These are phyloP conservation scores for Stenotaenia linearis DNA, from an alignment of 2,888 invertebrate species.

Conservation along the genomic window DNA sequence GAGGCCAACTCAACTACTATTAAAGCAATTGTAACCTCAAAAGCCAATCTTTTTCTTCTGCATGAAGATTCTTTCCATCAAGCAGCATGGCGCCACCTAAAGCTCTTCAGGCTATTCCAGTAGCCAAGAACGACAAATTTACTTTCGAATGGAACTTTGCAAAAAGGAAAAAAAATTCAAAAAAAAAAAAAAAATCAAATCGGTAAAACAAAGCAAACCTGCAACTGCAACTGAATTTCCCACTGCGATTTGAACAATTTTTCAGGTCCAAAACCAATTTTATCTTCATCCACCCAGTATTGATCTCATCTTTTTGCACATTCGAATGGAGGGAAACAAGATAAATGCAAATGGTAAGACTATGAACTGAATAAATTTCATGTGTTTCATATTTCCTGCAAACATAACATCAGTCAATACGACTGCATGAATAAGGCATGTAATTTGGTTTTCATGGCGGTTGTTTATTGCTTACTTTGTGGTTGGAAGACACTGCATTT, in stretches of 20 bases:
- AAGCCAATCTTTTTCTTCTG: conserved; percentile 14
- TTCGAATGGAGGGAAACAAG: too few species aligned
- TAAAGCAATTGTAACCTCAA: conserved; percentile 23
- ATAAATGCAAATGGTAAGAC: too few species aligned
- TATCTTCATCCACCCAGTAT: too few species aligned
- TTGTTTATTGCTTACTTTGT: background rate
- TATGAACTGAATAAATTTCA: background rate
- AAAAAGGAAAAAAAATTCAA: background rate
- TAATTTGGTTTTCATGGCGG: background rate
- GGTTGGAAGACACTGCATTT: background rate
- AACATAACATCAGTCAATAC: background rate
- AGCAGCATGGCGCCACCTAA: conserved; percentile 6
- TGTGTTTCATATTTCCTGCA: background rate
- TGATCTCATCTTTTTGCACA: background rate
- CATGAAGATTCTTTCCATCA: conserved; percentile 24
- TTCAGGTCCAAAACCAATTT: too few species aligned
- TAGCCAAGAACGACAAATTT: background rate
- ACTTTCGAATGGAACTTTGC: background rate
- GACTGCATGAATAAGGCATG: conserved; percentile 3
- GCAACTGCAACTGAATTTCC: background rate
- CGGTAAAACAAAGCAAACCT: background rate
- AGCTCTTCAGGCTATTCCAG: conserved; percentile 16
- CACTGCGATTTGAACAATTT: background rate
- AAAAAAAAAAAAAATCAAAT: too few species aligned
- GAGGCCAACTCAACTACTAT: background rate